Evolutionary conservation across 1,140 invertebrate species (phyloP).

Genomic region (Tyrophagus putrescentiae): DNA sequence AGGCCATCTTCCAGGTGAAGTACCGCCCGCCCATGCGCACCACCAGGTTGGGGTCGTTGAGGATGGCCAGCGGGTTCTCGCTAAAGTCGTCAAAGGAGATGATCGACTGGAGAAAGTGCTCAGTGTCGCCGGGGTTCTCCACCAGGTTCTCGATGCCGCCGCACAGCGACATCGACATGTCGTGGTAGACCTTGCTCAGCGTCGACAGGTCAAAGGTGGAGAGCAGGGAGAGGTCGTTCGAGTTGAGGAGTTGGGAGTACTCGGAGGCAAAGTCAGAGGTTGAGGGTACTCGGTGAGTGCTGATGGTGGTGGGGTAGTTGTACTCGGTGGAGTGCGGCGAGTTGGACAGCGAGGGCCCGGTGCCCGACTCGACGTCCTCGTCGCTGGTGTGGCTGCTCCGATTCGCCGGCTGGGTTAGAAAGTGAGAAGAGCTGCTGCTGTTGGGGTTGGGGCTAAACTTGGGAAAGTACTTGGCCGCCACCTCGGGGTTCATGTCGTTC

Average conservation of each 20-base stretch:
- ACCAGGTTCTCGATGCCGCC: slow-evolving; percentile 50
- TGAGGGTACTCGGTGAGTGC: too few relatives aligned
- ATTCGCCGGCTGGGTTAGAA: neutral
- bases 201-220: slow-evolving; percentile 22
- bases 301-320: slow-evolving; percentile 1
- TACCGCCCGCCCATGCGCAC: slow-evolving; percentile 65
- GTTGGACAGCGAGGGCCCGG: slow-evolving; percentile 79
- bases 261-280: too few relatives aligned
- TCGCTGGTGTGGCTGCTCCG: slow-evolving; percentile 39
- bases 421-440: neutral
- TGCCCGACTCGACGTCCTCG: slow-evolving; percentile 86
- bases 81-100: slow-evolving; percentile 67
- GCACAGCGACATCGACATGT: slow-evolving; percentile 59
- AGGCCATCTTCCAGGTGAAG: slow-evolving; percentile 72
- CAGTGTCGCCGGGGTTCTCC: slow-evolving; percentile 35
- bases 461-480: slow-evolving; percentile 75
- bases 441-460: slow-evolving; percentile 27
- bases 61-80: slow-evolving; percentile 52
- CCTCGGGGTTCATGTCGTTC: slow-evolving; percentile 71
- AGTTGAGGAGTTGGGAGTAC: neutral
- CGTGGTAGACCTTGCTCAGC: slow-evolving; percentile 37
- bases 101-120: slow-evolving; percentile 55
- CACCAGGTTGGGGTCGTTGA: slow-evolving; percentile 68
- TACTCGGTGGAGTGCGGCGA: slow-evolving; percentile 69
- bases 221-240: neutral